Evolutionary conservation across 2,113 vertebrate species (phyloP), one percentile per base, ranked within the genome.

Genomic region (Dunckerocampus dactyliophorus): DNA sequence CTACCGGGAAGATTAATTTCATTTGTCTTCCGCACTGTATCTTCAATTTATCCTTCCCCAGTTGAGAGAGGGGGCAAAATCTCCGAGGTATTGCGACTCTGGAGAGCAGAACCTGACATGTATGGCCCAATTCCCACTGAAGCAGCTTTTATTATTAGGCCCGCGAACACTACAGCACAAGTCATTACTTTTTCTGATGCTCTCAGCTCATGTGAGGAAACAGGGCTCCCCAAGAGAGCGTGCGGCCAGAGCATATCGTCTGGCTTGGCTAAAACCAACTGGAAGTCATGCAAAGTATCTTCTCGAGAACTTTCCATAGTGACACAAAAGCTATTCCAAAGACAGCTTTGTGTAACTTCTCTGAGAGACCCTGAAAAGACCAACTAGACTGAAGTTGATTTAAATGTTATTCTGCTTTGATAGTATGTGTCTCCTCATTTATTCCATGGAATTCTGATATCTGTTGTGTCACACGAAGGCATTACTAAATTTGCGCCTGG

Each of bases 121-220:
- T 75, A 65, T 86, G 77, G 83, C 87, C 85, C 89, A 90, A 88
- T 87, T 91, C 90, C 90, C 90, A 89, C 76, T 83, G 87, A 87
- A 85, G 82, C 75, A 78, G 87, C 83, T 90, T 92, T 91, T 90
- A 88, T 91, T 90, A 90, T 91, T 88, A 90, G 87, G 82, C 86
- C 76, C 74, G 76, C 71, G 75, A 80, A 78, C 80, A 71, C 82
- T 73, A 88, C 75, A 72, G 88, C 83, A 86, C 85, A 85, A 91
- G 90, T 89, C 89, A 90, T 91, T 91, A 90, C 87, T 91, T 90
- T 89, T 82, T 87, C 87, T 84, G 82, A 85, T 79, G 81, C 87
- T 89, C 85, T 80, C 78, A 89, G 87, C 86, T 88, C 88, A 87
- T 89, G 85, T 88, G 86, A 87, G 87, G 86, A 87, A 88, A 82